Evolutionary conservation across 1,140 invertebrate species (phyloP).

Genomic region (Dryas iulia): DNA sequence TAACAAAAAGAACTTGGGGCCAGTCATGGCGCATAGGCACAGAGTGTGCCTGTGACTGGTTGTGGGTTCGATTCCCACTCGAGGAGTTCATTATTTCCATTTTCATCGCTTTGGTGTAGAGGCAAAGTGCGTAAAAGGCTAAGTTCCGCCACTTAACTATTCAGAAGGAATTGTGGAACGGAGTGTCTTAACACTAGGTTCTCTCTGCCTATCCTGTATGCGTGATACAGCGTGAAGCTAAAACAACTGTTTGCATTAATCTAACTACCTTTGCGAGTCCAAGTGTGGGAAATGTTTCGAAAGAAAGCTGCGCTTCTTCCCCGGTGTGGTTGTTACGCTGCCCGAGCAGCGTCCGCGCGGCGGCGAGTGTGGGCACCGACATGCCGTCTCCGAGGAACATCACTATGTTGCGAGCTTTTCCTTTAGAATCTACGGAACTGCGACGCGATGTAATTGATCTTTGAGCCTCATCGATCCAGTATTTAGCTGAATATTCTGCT

Average conservation of each 20-base stretch:
- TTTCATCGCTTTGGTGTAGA: too few relatives aligned
- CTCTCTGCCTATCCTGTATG: too few relatives aligned
- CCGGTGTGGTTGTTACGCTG: slow-evolving; percentile 20
- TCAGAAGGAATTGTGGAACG: too few relatives aligned
- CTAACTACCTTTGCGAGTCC: slow-evolving; percentile 25
- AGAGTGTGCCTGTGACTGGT: too few relatives aligned
- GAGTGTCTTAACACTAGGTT: too few relatives aligned
- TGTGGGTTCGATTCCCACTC: too few relatives aligned
- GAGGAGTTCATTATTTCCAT: too few relatives aligned
- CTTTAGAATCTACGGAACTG: background rate
- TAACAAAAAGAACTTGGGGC: too few relatives aligned
- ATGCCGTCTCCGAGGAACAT: slow-evolving; percentile 30
- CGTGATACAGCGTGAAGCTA: too few relatives aligned
- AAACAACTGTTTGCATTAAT: background rate
- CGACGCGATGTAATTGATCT: background rate
- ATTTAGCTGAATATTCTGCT: background rate
- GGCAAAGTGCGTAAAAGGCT: too few relatives aligned
- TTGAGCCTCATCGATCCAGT: background rate
- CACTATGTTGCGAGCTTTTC: slow-evolving; percentile 20
- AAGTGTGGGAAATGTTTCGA: slow-evolving; percentile 22
- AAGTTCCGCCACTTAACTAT: too few relatives aligned
- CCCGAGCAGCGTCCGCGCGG: slow-evolving; percentile 23
- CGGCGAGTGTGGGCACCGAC: slow-evolving; percentile 24
- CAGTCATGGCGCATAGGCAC: too few relatives aligned
- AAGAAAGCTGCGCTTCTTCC: slow-evolving; percentile 28